Conservation (phyloP, 2,113 vertebrate species). For the Amblyopsis rosae region DNA sequence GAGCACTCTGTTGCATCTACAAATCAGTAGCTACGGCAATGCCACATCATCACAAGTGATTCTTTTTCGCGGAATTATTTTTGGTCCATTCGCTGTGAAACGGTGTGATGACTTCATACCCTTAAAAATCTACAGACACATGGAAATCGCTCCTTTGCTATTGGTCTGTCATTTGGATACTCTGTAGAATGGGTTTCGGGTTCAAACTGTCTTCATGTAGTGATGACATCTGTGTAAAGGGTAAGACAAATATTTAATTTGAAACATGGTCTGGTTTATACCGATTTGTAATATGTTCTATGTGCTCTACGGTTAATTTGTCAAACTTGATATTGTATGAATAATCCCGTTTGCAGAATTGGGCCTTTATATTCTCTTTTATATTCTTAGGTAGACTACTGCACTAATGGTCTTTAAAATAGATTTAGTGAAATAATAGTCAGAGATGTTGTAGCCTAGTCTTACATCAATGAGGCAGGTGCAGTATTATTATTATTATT, state of each 20-base stretch:
- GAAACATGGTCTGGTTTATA: too few species aligned
- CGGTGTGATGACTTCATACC: constrained; percentile 50
- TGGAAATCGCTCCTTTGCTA: constrained; percentile 23
- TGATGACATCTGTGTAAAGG: constrained; percentile 24
- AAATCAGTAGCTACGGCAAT: constrained; percentile 21
- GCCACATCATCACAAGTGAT: constrained; percentile 40
- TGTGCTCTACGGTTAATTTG: too few species aligned
- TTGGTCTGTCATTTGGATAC: constrained; percentile 17
- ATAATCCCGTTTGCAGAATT: background rate
- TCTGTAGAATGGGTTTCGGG: constrained; percentile 12
- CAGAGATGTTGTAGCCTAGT: constrained; percentile 18
- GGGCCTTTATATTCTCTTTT: background rate
- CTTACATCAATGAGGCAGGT: constrained; percentile 31
- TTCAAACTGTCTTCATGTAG: constrained; percentile 24
- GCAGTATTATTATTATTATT: constrained; percentile 3
- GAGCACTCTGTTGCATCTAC: constrained; percentile 20
- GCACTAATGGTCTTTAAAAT: background rate
- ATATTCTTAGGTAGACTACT: background rate
- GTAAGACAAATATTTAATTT: constrained; percentile 42
- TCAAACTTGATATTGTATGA: background rate
- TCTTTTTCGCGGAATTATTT: constrained; percentile 7
- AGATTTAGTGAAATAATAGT: constrained; percentile 1
- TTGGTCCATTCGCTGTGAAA: constrained; percentile 30
- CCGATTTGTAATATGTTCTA: too few species aligned
- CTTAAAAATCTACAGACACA: constrained; percentile 15